Conservation (phyloP, 2,113 vertebrate species). For the Podiceps cristatus region DNA sequence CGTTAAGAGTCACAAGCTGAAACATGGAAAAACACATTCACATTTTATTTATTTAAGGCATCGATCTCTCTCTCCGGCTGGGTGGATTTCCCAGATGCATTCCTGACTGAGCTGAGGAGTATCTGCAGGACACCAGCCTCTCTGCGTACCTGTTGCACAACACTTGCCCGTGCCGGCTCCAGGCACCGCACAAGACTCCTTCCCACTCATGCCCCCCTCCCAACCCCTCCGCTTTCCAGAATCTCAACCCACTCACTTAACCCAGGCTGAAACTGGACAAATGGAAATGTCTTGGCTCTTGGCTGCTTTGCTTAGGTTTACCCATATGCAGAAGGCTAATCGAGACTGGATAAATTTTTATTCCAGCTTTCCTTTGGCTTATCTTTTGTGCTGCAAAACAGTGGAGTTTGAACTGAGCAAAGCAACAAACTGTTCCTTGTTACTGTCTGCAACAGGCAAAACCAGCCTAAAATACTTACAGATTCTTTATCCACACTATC, state of each 20-base stretch:
- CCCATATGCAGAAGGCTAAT: neutral
- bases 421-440: neutral
- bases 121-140: neutral
- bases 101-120: neutral
- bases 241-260: neutral
- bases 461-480: neutral
- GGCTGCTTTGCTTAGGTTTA: neutral
- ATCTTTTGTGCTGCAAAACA: neutral
- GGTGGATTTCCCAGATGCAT: neutral
- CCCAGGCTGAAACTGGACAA: neutral
- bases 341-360: neutral
- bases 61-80: neutral
- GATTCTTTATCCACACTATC: neutral
- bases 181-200: neutral
- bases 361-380: neutral
- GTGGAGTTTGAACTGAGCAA: neutral
- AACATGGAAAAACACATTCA: neutral
- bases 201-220: accelerated
- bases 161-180: accelerated
- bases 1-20: neutral
- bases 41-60: neutral
- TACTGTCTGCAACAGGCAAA: neutral
- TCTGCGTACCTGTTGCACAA: neutral
- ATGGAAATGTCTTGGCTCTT: neutral
- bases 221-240: neutral